Conservation (phyloP, 2,888 invertebrate species). For the Diaperis boleti region DNA sequence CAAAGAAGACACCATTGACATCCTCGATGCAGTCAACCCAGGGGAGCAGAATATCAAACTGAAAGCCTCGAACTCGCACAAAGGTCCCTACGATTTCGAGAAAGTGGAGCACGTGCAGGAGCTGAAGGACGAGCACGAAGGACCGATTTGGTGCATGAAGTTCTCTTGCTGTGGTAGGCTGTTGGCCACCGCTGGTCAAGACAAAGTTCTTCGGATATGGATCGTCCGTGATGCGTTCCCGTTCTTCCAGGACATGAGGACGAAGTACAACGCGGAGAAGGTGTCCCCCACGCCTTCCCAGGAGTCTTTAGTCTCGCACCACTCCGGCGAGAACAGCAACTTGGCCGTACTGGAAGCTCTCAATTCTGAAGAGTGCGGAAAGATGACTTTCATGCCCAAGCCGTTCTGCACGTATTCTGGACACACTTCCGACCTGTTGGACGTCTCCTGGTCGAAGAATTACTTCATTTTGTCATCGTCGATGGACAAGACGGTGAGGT, state of each 20-base stretch:
- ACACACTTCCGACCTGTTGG: slow-evolving; percentile 95
- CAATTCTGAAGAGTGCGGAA: slow-evolving; percentile 72
- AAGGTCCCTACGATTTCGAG: slow-evolving; percentile 96
- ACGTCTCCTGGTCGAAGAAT: slow-evolving; percentile 99
- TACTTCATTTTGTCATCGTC: slow-evolving; percentile 97
- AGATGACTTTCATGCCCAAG: slow-evolving; percentile 84
- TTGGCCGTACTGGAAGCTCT: slow-evolving; percentile 71
- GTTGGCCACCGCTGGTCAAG: slow-evolving; percentile 97
- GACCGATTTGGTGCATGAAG: slow-evolving; percentile 99
- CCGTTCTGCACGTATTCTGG: slow-evolving; percentile 95
- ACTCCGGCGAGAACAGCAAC: slow-evolving; percentile 75
- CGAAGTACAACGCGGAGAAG: slow-evolving; percentile 93
- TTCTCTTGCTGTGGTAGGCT: slow-evolving; percentile 96
- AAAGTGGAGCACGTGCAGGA: slow-evolving; percentile 92
- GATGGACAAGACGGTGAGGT: slow-evolving; percentile 97
- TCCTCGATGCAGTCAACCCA: slow-evolving; percentile 83
- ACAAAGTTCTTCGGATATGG: slow-evolving; percentile 94
- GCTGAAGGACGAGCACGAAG: slow-evolving; percentile 74
- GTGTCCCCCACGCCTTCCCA: slow-evolving; percentile 94
- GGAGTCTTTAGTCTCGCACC: slow-evolving; percentile 87
- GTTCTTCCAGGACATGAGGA: slow-evolving; percentile 95
- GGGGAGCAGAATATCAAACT: slow-evolving; percentile 87
- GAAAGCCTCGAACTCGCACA: slow-evolving; percentile 95
- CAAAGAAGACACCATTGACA: slow-evolving; percentile 87
- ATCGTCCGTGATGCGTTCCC: slow-evolving; percentile 90